Evolutionary conservation across 2,888 invertebrate species (phyloP), one percentile per base, ranked within the genome.

Genomic region (Myopa testacea): DNA sequence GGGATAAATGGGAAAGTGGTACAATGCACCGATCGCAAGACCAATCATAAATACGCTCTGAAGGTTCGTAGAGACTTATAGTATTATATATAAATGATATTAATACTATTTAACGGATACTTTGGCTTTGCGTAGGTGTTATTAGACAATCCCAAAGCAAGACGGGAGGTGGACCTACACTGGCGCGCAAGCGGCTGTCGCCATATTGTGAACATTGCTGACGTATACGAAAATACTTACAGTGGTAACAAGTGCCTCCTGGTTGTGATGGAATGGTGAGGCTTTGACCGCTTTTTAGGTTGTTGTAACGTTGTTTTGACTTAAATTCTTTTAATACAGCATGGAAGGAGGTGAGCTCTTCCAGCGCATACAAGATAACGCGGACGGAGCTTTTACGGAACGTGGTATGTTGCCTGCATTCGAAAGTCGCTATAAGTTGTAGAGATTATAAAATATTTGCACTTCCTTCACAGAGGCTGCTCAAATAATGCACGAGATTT

Each of bases 1-100:
- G 99, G 99, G 14, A 98, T 99, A 83, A 99, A 98, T 90, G 99
- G 99, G 81, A 99, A 99, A 93, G 99, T 99, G 75, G 95, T 99
- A 26, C 96, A 98, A 90, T 99, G 98, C 90, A 94, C 93, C 86
- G 93, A 93, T 80, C 95, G 94, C 84, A 90, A 91, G 71, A 94
- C 93, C 0, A 93, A 94, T 69, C 91, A 93, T 82, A 96, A 96
- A 88, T 96, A 93, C 86, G 99, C 99, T 0, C 90, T 99, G 76
- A 99, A 99, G 92, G 97, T 97, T 37, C 38, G 65, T 65, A 65
- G 34, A 65, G 34, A 14, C 37, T 37, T 38, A 60, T 19, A n/a
- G 16, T 14, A 10, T 60, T 60, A n/a, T 16, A 26, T 2, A 60
- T n/a, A 63, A 2, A 34, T 63, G 62, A n/a, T 10, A 55, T 12